These are phyloP conservation scores for Noctua pronuba DNA, from an alignment of 2,888 invertebrate species.

Conservation along the genomic window DNA sequence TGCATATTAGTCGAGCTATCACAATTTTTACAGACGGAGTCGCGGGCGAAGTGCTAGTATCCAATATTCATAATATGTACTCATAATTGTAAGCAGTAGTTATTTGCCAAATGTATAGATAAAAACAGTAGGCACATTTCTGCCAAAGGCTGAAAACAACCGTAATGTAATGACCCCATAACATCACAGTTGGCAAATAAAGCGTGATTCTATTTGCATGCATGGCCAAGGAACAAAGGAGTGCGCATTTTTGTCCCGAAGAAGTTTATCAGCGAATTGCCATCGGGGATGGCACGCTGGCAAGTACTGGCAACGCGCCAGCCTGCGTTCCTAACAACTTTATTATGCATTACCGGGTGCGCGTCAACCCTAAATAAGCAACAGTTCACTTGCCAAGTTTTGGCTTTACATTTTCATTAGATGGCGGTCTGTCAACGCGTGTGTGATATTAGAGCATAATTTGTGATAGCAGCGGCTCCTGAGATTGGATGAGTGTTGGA, in stretches of 20 bases:
- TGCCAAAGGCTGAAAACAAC: background rate
- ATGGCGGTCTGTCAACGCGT: constrained; percentile 75
- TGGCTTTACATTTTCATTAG: constrained; percentile 87
- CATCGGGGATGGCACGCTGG: constrained; percentile 76
- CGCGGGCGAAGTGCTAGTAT: too few relatives aligned
- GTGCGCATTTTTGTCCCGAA: constrained; percentile 58
- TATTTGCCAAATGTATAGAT: background rate
- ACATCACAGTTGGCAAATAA: constrained; percentile 52
- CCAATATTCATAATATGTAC: background rate
- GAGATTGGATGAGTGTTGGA: constrained; percentile 13
- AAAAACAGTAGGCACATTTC: background rate
- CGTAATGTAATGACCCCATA: constrained; percentile 20
- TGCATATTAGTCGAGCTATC: too few relatives aligned
- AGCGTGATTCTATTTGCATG: constrained; percentile 51
- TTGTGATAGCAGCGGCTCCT: constrained; percentile 37
- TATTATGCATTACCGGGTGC: constrained; percentile 87
- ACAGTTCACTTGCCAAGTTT: constrained; percentile 87
- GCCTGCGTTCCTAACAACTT: constrained; percentile 82
- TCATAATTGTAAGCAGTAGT: background rate
- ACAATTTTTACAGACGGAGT: too few relatives aligned
- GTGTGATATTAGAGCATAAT: constrained; percentile 71
- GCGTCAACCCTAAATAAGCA: constrained; percentile 86
- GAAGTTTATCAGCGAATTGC: constrained; percentile 77
- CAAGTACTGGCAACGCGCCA: constrained; percentile 80
- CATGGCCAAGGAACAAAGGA: constrained; percentile 42